phyloP scores from a whole-genome alignment of 1,140 invertebrate genomes.

The Hyposmocoma kahamanoa region DNA sequence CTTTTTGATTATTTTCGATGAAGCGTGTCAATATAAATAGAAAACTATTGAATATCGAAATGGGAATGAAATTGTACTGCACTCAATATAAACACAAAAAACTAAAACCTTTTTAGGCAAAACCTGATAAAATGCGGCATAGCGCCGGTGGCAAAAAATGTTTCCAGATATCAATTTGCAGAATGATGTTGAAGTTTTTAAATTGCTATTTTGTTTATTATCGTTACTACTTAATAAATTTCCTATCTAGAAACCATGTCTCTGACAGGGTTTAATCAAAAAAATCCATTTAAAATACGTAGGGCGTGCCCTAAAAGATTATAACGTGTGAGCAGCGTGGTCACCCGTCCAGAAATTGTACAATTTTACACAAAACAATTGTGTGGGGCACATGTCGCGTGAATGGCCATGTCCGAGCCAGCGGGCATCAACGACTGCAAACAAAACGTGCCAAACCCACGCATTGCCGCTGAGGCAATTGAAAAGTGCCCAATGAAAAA shows the following conservation, averaged over 20 bases:
- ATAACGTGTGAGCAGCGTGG: too few species aligned
- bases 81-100: conserved; percentile 29
- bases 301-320: conserved; percentile 22
- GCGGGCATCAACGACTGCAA: conserved; percentile 41
- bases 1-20: conserved; percentile 49
- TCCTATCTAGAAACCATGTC: too few species aligned
- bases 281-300: conserved; percentile 2
- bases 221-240: too few species aligned
- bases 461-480: conserved; percentile 31
- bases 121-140: too few species aligned
- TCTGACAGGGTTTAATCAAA: neutral
- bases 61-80: conserved; percentile 34
- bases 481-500: conserved; percentile 52
- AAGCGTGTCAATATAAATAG: conserved; percentile 57
- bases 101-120: too few species aligned
- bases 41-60: conserved; percentile 57
- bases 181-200: neutral
- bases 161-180: neutral
- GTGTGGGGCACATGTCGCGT: conserved; percentile 25
- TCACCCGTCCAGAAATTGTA: conserved; percentile 61
- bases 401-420: conserved; percentile 50
- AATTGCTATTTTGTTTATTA: too few species aligned
- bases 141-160: conserved; percentile 33
- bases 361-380: conserved; percentile 58
- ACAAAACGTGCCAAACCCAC: conserved; percentile 67